phyloP scores from a whole-genome alignment of 2,797 vertebrate species.

The Oreochromis grahami region DNA sequence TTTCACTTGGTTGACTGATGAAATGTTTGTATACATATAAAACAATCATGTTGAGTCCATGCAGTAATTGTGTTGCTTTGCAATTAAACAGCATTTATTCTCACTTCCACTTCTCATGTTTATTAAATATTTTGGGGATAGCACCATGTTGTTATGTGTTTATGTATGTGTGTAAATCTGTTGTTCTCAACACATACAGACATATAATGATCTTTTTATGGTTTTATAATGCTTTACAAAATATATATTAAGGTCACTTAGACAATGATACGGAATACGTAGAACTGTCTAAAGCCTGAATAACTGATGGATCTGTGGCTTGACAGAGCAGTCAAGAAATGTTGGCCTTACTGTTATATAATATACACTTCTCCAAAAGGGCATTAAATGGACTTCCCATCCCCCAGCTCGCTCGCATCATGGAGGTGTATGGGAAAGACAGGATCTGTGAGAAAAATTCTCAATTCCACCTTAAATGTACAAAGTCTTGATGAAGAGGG shows the following conservation, averaged over 20 bases:
- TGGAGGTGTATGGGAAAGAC: background rate
- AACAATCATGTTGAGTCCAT: background rate
- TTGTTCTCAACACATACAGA: too few relatives aligned
- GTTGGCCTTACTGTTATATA: too few relatives aligned
- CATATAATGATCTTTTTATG: too few relatives aligned
- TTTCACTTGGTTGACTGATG: background rate
- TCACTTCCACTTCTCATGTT: background rate
- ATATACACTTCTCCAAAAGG: background rate
- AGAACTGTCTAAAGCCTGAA: too few relatives aligned
- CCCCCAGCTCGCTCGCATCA: background rate
- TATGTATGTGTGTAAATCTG: background rate
- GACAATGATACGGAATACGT: too few relatives aligned
- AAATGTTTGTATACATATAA: background rate
- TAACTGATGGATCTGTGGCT: too few relatives aligned
- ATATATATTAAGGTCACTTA: background rate
- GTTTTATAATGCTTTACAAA: too few relatives aligned
- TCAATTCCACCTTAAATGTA: background rate
- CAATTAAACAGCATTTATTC: background rate
- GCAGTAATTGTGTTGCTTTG: background rate
- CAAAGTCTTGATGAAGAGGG: background rate
- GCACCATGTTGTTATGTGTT: background rate
- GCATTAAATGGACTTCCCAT: background rate
- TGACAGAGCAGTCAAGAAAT: too few relatives aligned
- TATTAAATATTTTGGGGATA: fast-evolving
- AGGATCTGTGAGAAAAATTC: background rate